phyloP scores from a whole-genome alignment of 2,888 invertebrate species.

The Hoplodrina blanda region DNA sequence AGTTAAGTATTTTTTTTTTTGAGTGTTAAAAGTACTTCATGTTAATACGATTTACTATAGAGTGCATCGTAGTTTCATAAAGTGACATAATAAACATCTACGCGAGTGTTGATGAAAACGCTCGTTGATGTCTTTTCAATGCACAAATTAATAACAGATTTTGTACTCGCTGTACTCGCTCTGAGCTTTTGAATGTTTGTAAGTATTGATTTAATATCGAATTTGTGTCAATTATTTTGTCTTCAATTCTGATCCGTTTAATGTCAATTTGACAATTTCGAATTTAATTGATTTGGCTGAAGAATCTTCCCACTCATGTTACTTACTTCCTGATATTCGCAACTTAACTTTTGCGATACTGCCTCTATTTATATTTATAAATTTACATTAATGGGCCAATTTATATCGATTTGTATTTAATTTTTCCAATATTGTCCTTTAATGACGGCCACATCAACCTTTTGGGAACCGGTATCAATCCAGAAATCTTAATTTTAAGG shows the following conservation, averaged over 20 bases:
- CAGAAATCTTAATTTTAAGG: conserved; percentile 32
- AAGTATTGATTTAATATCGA: no score
- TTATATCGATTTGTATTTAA: not conserved
- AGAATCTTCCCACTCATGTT: no score
- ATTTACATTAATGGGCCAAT: not conserved
- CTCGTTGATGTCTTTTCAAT: conserved; percentile 53
- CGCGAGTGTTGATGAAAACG: not conserved
- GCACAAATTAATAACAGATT: conserved; percentile 1
- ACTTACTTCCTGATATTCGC: not conserved
- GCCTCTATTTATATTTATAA: not conserved
- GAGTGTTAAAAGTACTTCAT: no score
- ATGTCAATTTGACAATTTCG: not conserved
- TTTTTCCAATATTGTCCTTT: conserved; percentile 4
- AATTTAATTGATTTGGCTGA: not conserved
- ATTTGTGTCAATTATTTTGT: no score
- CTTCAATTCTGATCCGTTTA: not conserved
- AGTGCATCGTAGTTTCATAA: no score
- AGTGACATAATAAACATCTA: no score
- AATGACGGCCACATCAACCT: conserved; percentile 9
- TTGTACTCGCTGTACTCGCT: no score
- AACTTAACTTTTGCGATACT: not conserved
- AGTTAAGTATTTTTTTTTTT: no score
- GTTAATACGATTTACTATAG: no score
- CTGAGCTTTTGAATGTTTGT: no score
- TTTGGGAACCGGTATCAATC: conserved; percentile 37